Evolutionary conservation across 2,888 invertebrate genomes (phyloP).

Genomic region (Lithodes maja): DNA sequence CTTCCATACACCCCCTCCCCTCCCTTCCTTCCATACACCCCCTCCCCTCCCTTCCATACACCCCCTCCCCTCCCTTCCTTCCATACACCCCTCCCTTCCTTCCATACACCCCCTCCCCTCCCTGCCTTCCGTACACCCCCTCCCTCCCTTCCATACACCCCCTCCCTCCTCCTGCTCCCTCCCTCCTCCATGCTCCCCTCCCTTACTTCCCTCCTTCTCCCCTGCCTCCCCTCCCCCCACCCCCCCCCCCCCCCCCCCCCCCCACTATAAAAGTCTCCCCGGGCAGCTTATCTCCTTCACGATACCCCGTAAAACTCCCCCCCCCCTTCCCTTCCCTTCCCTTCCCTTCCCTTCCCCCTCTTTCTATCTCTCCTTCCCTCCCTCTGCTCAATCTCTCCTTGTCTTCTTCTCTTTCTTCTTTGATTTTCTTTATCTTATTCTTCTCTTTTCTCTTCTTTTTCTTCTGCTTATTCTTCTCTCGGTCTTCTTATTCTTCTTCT

Average conservation of each 20-base stretch:
- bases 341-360: not conserved
- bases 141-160: too few relatives aligned
- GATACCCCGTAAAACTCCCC: not conserved
- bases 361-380: not conserved
- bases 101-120: not conserved
- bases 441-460: too few relatives aligned
- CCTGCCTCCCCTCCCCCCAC: not conserved
- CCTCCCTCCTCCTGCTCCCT: too few relatives aligned
- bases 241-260: not conserved
- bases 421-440: too few relatives aligned
- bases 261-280: not conserved
- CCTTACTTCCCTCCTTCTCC: not conserved
- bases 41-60: too few relatives aligned
- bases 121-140: too few relatives aligned
- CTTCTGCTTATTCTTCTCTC: too few relatives aligned
- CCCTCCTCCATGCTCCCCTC: not conserved
- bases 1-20: too few relatives aligned
- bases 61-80: too few relatives aligned
- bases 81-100: not conserved
- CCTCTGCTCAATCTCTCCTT: not conserved
- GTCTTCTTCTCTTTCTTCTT: not conserved
- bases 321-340: not conserved
- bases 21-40: too few relatives aligned
- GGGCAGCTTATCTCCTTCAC: conserved; percentile 8
- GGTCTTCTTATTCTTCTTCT: too few relatives aligned